A percentile compares a stretch with the other conserved stretches of the same genome.
Conservation (phyloP, 2,888 invertebrate species). For the Atherix ibis region DNA sequence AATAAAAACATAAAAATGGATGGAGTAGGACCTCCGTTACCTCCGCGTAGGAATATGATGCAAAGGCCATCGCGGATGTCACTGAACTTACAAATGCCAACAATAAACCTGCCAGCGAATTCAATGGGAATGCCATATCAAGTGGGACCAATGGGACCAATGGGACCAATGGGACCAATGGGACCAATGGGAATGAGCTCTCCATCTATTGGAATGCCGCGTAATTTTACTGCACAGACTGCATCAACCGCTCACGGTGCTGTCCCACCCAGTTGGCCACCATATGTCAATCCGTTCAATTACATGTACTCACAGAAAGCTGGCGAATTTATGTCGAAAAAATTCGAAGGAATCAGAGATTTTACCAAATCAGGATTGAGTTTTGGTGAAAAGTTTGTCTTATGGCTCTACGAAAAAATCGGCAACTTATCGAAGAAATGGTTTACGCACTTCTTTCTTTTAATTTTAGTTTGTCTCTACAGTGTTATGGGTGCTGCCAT, state of each 20-base stretch:
- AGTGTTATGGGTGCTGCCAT: slow-evolving; percentile 67
- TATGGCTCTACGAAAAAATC: slow-evolving; percentile 64
- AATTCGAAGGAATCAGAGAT: slow-evolving; percentile 62
- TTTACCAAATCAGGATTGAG: slow-evolving; percentile 71
- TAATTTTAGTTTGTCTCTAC: slow-evolving; percentile 59
- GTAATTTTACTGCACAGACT: slow-evolving; percentile 12
- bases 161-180: slow-evolving; percentile 4
- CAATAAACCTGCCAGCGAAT: slow-evolving; percentile 2
- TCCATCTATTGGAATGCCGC: no score
- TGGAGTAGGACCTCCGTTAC: slow-evolving; percentile 14
- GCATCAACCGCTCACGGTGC: neutral
- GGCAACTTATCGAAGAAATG: slow-evolving; percentile 62
- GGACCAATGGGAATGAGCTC: no score
- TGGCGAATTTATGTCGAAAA: slow-evolving; percentile 64
- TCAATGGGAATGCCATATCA: neutral
- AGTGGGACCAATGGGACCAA: neutral
- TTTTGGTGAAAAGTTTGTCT: slow-evolving; percentile 67
- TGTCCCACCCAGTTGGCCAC: slow-evolving; percentile 20
- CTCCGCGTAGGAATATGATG: slow-evolving; percentile 13
- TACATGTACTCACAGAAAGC: slow-evolving; percentile 47
- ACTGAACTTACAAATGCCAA: slow-evolving; percentile 13
- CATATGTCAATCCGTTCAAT: slow-evolving; percentile 26
- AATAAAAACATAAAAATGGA: no score
- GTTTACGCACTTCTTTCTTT: slow-evolving; percentile 80
- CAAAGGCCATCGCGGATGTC: slow-evolving; percentile 27